A percentile compares a stretch with the other conserved stretches of the same genome.
phyloP scores from a whole-genome alignment of 2,797 vertebrate genomes.

The Pseudopleuronectes americanus region DNA sequence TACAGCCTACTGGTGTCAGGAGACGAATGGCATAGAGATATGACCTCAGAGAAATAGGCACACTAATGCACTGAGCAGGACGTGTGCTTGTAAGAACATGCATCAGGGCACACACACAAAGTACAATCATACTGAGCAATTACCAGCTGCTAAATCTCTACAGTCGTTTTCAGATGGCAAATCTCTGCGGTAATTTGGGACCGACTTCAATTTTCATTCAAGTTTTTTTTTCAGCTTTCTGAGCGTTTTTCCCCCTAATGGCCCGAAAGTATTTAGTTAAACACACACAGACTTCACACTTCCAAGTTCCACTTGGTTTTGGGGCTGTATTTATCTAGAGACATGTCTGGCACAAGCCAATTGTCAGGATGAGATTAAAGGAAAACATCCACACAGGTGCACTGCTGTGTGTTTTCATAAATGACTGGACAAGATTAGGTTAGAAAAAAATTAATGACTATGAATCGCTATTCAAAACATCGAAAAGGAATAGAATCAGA shows the following conservation, averaged over 20 bases:
- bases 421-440: constrained; percentile 6
- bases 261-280: constrained; percentile 55
- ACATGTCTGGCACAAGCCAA: constrained; percentile 47
- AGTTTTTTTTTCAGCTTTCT: constrained; percentile 18
- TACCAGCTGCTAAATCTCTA: constrained; percentile 50
- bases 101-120: neutral
- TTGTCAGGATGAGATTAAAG: constrained; percentile 49
- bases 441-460: constrained; percentile 16
- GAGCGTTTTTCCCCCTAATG: constrained; percentile 17
- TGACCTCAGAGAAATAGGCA: constrained; percentile 46
- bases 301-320: constrained; percentile 17
- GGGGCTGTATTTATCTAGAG: constrained; percentile 28
- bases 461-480: constrained; percentile 30
- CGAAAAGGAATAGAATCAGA: neutral
- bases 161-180: constrained; percentile 47
- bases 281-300: constrained; percentile 42
- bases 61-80: neutral
- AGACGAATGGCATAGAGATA: constrained; percentile 38
- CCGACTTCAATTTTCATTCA: constrained; percentile 51
- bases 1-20: constrained; percentile 38
- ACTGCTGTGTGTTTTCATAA: neutral
- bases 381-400: constrained; percentile 22
- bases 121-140: constrained; percentile 38
- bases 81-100: neutral
- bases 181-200: constrained; percentile 57